Conservation (phyloP, 2,888 invertebrate species). For the Andrena hattorfiana region DNA sequence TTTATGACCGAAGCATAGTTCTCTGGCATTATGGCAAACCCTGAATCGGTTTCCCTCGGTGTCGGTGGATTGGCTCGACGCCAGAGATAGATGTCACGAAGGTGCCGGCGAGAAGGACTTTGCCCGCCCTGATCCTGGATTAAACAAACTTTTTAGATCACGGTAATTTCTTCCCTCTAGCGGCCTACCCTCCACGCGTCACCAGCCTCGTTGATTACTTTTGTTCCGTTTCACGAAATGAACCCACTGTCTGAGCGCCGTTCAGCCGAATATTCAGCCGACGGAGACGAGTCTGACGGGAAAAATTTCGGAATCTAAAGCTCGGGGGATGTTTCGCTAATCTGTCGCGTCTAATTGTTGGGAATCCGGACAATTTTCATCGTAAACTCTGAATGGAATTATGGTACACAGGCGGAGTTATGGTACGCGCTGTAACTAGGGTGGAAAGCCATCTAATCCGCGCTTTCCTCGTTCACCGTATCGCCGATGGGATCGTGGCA, state of each 20-base stretch:
- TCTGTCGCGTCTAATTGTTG: too few relatives aligned
- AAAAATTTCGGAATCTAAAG: neutral
- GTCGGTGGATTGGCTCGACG: conserved; percentile 31
- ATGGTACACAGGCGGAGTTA: neutral
- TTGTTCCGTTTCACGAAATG: neutral
- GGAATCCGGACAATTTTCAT: too few relatives aligned
- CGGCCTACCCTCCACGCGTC: neutral
- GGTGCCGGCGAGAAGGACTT: conserved; percentile 46
- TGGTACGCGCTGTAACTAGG: neutral
- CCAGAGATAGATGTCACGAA: conserved; percentile 45
- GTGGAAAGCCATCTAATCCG: conserved; percentile 1
- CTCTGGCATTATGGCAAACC: conserved; percentile 12
- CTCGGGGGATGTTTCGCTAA: neutral
- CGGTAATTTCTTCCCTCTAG: conserved; percentile 24
- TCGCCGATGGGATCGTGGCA: neutral
- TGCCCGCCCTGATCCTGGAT: conserved; percentile 41
- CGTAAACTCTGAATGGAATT: too few relatives aligned
- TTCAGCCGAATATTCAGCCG: neutral
- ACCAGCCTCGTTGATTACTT: conserved; percentile 8
- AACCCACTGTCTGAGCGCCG: neutral
- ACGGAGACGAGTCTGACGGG: neutral
- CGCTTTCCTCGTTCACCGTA: neutral
- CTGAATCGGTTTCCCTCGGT: conserved; percentile 11
- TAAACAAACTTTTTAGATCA: conserved; percentile 49
- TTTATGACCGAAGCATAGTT: conserved; percentile 31